Evolutionary conservation across 2,113 vertebrate genomes (phyloP).

Genomic region (Limanda limanda): DNA sequence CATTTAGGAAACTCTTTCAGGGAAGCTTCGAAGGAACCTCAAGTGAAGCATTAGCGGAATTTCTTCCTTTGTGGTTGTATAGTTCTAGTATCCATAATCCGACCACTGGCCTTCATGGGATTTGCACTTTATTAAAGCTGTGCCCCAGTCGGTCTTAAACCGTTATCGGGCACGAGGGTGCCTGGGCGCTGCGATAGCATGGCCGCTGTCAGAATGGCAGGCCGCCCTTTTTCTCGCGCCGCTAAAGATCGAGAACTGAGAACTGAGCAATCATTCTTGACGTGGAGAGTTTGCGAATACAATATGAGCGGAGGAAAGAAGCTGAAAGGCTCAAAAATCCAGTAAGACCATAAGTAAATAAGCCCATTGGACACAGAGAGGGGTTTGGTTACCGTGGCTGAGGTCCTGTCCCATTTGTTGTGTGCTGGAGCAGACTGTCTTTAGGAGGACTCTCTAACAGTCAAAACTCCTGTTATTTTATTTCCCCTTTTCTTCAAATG

Average conservation of each 20-base stretch:
- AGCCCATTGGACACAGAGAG: slow-evolving; percentile 79
- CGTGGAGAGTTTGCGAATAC: slow-evolving; percentile 76
- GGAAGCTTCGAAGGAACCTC: slow-evolving; percentile 58
- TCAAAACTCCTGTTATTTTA: background rate
- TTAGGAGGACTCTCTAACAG: slow-evolving; percentile 23
- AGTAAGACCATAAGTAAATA: slow-evolving; percentile 79
- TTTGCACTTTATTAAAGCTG: slow-evolving; percentile 68
- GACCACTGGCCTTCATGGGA: slow-evolving; percentile 59
- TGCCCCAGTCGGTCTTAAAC: slow-evolving; percentile 57
- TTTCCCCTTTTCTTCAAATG: slow-evolving; percentile 29
- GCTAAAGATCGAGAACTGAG: slow-evolving; percentile 69
- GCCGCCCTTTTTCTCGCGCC: slow-evolving; percentile 38
- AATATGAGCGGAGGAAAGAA: slow-evolving; percentile 72
- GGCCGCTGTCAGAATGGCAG: slow-evolving; percentile 70
- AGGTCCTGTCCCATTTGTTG: slow-evolving; percentile 73
- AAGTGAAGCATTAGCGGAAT: slow-evolving; percentile 58
- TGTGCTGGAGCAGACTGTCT: slow-evolving; percentile 56
- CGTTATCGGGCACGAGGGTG: slow-evolving; percentile 65
- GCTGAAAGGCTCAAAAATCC: slow-evolving; percentile 77
- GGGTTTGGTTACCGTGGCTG: slow-evolving; percentile 67
- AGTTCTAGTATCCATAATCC: slow-evolving; percentile 75
- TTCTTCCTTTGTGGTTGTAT: slow-evolving; percentile 66
- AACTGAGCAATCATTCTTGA: slow-evolving; percentile 77
- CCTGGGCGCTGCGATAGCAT: slow-evolving; percentile 70
- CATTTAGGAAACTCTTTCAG: slow-evolving; percentile 57